phyloP scores from a whole-genome alignment of 2,113 vertebrate species.

The Physeter macrocephalus region DNA sequence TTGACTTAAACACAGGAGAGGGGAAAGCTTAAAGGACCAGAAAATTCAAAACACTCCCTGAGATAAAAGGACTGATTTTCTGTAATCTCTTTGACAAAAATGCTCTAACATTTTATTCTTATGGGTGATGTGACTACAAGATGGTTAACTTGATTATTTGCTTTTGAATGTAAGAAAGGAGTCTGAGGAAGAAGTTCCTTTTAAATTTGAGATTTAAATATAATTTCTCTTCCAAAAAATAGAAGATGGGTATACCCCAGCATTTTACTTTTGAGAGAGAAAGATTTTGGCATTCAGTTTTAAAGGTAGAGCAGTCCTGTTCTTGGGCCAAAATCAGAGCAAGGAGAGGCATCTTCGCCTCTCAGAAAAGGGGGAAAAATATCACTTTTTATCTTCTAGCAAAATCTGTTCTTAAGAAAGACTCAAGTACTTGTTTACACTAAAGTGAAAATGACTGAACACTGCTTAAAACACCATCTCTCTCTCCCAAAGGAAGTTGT shows the following conservation, averaged over 20 bases:
- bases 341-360: not conserved
- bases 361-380: not conserved
- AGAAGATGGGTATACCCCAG: not conserved
- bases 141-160: not conserved
- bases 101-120: not conserved
- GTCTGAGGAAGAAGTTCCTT: not conserved
- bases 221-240: not conserved
- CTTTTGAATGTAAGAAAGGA: not conserved
- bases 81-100: not conserved
- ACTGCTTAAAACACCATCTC: not conserved
- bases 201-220: constrained; percentile 14
- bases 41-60: not conserved
- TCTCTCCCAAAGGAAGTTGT: not conserved
- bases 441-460: not conserved
- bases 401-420: constrained; percentile 7
- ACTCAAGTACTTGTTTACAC: not conserved
- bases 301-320: constrained; percentile 4
- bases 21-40: not conserved
- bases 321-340: not conserved
- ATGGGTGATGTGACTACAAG: not conserved
- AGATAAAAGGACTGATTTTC: not conserved
- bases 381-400: not conserved
- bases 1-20: not conserved
- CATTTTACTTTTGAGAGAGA: constrained; percentile 37
- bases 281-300: constrained; percentile 3